Conservation (phyloP, 2,888 invertebrate genomes). For the Caenorhabditis doughertyi region DNA sequence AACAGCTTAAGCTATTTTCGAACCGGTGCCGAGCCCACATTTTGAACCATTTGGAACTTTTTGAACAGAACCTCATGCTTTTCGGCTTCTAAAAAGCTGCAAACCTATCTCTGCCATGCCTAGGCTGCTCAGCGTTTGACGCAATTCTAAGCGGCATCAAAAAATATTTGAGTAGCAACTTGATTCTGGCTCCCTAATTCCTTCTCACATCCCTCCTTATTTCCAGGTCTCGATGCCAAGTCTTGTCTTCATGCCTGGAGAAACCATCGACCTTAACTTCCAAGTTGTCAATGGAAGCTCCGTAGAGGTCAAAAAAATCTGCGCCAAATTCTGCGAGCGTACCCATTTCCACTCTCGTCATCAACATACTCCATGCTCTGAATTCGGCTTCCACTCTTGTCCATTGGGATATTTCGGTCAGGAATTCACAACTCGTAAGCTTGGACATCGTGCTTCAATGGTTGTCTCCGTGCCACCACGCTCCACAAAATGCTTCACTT, state of each 20-base stretch:
- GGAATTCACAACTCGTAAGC: neutral
- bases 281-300: neutral
- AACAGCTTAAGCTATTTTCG: too few relatives aligned
- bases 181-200: neutral
- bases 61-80: too few relatives aligned
- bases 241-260: neutral
- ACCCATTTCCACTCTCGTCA: conserved; percentile 4
- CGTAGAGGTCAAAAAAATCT: neutral
- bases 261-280: neutral
- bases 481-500: neutral
- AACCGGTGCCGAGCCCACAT: too few relatives aligned
- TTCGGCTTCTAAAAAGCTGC: too few relatives aligned
- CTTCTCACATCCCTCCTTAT: too few relatives aligned
- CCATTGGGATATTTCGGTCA: neutral
- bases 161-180: neutral
- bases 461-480: neutral
- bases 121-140: too few relatives aligned
- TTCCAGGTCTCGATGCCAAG: conserved; percentile 6
- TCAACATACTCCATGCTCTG: conserved; percentile 2
- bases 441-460: neutral
- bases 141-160: too few relatives aligned
- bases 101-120: too few relatives aligned
- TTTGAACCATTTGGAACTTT: too few relatives aligned
- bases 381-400: neutral
- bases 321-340: conserved; percentile 9